Evolutionary conservation across 2,888 invertebrate species (phyloP).

Genomic region (Dasysyrphus albostriatus): DNA sequence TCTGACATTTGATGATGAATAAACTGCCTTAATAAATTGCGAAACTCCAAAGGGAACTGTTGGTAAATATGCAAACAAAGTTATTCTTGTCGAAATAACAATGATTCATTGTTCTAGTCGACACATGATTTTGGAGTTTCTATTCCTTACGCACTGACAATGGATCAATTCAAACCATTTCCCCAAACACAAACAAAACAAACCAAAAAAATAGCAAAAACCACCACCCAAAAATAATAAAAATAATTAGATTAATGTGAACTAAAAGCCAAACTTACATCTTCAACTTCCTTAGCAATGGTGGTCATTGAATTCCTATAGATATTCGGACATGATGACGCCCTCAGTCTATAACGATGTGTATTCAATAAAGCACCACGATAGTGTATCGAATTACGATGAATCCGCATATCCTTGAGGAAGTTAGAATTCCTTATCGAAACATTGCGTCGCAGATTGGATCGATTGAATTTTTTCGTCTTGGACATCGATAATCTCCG

Average conservation of each 20-base stretch:
- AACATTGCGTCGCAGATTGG: constrained; percentile 81
- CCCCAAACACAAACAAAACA: background rate
- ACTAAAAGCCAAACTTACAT: constrained; percentile 85
- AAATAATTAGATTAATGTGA: constrained; percentile 13
- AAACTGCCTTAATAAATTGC: background rate
- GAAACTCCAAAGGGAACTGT: background rate
- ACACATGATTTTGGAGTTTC: background rate
- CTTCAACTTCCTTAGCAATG: constrained; percentile 89
- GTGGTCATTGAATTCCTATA: constrained; percentile 95
- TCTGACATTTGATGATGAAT: background rate
- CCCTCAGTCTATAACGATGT: constrained; percentile 91
- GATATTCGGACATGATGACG: constrained; percentile 96
- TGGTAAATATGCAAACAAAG: background rate
- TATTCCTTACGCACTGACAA: background rate
- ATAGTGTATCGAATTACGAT: constrained; percentile 93
- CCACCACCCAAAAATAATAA: background rate
- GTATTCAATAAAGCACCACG: constrained; percentile 93
- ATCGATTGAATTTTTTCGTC: constrained; percentile 81
- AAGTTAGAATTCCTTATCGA: constrained; percentile 86
- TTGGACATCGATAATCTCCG: constrained; percentile 79
- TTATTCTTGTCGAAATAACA: constrained; percentile 11
- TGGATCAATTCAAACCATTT: constrained; percentile 1
- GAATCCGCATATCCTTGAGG: constrained; percentile 88
- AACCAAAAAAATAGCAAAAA: background rate
- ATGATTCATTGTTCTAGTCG: constrained; percentile 19